Conservation (phyloP, 2,797 vertebrate genomes). For the Enteromius trimaculatus region DNA sequence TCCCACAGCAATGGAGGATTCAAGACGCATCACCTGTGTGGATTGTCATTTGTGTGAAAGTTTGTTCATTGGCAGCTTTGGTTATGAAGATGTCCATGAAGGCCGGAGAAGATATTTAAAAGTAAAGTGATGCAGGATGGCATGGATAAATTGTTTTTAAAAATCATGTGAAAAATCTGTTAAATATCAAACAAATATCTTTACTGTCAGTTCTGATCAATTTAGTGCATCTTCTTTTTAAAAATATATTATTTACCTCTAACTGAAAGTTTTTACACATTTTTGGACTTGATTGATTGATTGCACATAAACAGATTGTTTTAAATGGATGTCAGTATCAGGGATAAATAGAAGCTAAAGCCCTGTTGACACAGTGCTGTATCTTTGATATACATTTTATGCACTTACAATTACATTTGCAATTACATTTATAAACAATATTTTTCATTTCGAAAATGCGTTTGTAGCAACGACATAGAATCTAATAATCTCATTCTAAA, state of each 20-base stretch:
- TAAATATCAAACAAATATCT: too few relatives aligned
- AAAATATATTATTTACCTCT: background rate
- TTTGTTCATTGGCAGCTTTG: conserved; percentile 35
- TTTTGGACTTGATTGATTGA: too few relatives aligned
- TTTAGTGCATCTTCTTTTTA: too few relatives aligned
- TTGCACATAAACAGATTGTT: background rate
- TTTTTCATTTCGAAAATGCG: background rate
- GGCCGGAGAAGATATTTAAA: background rate
- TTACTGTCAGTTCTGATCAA: too few relatives aligned
- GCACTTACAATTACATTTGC: background rate
- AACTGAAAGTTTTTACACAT: background rate
- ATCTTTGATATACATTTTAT: background rate
- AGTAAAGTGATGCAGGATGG: background rate
- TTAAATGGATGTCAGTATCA: background rate
- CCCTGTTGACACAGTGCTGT: background rate
- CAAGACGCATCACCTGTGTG: background rate
- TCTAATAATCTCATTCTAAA: background rate
- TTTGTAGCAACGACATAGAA: background rate
- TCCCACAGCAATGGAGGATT: background rate
- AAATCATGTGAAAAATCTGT: background rate
- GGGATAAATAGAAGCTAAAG: background rate
- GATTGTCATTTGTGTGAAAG: background rate
- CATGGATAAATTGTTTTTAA: background rate
- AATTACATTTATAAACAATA: background rate
- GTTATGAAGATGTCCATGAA: conserved; percentile 16